Percentiles rank a stretch among this genome's conserved stretches.
Conservation (phyloP, 2,888 invertebrate genomes). For the Chymomyza fuscimana region DNA sequence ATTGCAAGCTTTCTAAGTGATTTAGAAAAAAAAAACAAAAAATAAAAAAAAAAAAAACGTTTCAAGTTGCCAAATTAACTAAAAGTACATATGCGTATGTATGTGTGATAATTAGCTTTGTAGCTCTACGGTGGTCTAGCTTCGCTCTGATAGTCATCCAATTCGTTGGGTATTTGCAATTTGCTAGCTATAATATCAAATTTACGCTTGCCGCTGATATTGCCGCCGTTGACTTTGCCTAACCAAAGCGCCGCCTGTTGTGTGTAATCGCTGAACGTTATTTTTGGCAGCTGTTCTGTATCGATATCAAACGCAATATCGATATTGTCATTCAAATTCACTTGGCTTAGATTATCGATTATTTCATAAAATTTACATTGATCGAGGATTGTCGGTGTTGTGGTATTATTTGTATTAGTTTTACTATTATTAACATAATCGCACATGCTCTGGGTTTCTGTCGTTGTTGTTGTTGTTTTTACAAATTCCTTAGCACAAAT, state of each 20-base stretch:
- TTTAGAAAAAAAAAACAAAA: background rate
- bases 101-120: constrained; percentile 1
- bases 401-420: constrained; percentile 17
- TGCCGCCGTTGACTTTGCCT: background rate
- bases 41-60: background rate
- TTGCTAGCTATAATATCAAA: constrained; percentile 41
- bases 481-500: too few species aligned
- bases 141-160: constrained; percentile 62
- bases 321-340: constrained; percentile 63
- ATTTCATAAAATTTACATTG: constrained; percentile 62
- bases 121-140: constrained; percentile 74
- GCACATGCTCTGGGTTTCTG: constrained; percentile 22
- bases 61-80: background rate
- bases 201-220: constrained; percentile 31
- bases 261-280: constrained; percentile 76
- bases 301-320: constrained; percentile 14
- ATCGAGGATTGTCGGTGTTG: constrained; percentile 34
- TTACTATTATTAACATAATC: background rate
- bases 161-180: constrained; percentile 60
- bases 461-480: constrained; percentile 3
- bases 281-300: constrained; percentile 67
- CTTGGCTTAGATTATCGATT: constrained; percentile 68
- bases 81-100: constrained; percentile 7
- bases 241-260: constrained; percentile 51
- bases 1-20: constrained; percentile 26